Evolutionary conservation across 2,888 invertebrate species (phyloP), one percentile per base, ranked within the genome.

Genomic region (Selenia dentaria): DNA sequence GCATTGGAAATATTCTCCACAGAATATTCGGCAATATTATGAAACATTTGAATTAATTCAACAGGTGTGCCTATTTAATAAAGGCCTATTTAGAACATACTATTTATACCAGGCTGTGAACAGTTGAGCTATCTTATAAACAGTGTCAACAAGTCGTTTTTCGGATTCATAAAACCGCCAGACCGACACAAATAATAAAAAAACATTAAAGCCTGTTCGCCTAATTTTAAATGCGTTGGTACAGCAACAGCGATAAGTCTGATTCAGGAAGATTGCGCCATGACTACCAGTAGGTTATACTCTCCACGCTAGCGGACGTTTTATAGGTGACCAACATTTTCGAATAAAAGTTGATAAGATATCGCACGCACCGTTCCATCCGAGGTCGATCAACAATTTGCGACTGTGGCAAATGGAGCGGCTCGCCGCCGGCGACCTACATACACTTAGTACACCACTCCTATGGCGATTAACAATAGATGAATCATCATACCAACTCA

Each of bases 361-460:
- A 88, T 81, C 79, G 76, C 68, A 76, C 70, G 70, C 66, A 72
- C 71, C 74, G 76, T 73, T 75, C 71, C 60, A 69, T 67, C 64
- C 87, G 86, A 88, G 89, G 89, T 84, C 88, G 79, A 77, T 79
- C 75, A 78, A 83, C 85, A 83, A 85, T 86, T 87, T 78, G 83
- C 87, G 75, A 83, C 79, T 73, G 81, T 75, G 70, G 79, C 80
- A 87, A 87, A 84, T 85, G 77, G 87, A 86, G 83, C 88, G 79
- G 75, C 73, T 82, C 16, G 16, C 2, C 16, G 3, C n/a, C n/a
- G n/a, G n/a, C 82, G 81, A 83, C 70, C 84, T 84, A 88, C 87
- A 87, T 84, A 88, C 80, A 79, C 74, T 75, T 74, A 74, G 75
- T 75, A 74, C 74, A 81, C 80, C 81, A 72, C 83, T 86, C 80